Base-by-base conservation (phyloP, 2,888 invertebrate species). In the Hermaeophaga mercurialis region DNA sequence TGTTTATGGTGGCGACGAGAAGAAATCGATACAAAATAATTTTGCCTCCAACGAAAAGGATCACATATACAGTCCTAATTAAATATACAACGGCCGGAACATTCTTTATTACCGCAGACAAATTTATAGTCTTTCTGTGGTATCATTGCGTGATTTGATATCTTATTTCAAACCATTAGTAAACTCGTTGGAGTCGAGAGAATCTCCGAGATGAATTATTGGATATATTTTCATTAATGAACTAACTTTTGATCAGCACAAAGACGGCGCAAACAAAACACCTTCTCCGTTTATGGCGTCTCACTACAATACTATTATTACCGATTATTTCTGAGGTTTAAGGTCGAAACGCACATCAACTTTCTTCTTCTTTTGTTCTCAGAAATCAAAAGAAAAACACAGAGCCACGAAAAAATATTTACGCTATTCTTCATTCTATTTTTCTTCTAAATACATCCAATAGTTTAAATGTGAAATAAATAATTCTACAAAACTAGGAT, bases 131-230 rank as follows among this genome's bases (percentile, higher is more conserved):
- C 67, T 64, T 49, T 71, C 59, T 66, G 62, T 62, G 70, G 72
- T 76, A 76, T 76, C 76, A 76, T 76, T 77, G 77, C 77, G 76
- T 78, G 77, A 70, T 72, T 72, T 75, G 76, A 78, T 78, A 78
- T 78, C 77, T 78, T 78, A 77, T 78, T 78, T 78, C 77, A 77
- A 70, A 67, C 75, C 76, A 78, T 78, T 77, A 76, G 75, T 70
- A 71, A 43, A 73, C 73, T 71, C 69, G 72, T 68, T 69, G 39
- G 54, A 54, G 58, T 69, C 47, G 54, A 54, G 58, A 71, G 68
- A 33, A 7, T 67, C 66, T 68, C 65, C 54, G 61, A 67, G 73
- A 76, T 76, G 75, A 75, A 75, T 74, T 75, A 75, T 75, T 75
- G 73, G 72, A 74, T 75, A 73, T 73, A 71, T 76, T 75, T 75